These are phyloP conservation scores for Melieria picta DNA, from an alignment of 2,888 invertebrate genomes.

Conservation along the genomic window DNA sequence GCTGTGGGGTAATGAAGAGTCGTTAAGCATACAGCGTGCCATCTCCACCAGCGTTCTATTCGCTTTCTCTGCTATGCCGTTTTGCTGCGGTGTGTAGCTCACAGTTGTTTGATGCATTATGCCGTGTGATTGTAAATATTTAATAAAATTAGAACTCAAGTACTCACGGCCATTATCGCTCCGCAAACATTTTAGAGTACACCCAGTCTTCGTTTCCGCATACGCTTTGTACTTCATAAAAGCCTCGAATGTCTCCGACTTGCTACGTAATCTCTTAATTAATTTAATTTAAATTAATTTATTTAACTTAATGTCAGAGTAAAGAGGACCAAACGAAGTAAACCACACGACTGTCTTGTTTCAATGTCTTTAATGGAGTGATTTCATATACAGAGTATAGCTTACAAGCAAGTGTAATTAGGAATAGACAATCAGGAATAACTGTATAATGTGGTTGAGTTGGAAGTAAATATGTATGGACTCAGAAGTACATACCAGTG, in stretches of 20 bases:
- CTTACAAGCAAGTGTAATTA: too few species aligned
- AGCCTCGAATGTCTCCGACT: conserved; percentile 14
- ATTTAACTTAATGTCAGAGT: too few species aligned
- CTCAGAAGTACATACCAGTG: too few species aligned
- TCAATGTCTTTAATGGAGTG: too few species aligned
- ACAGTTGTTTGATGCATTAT: conserved; percentile 23
- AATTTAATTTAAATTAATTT: too few species aligned
- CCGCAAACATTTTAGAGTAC: conserved; percentile 28
- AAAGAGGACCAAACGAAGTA: too few species aligned
- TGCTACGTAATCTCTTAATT: too few species aligned
- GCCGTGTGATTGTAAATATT: conserved; percentile 7
- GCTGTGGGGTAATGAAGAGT: conserved; percentile 43
- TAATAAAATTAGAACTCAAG: conserved; percentile 26
- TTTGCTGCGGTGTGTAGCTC: conserved; percentile 34
- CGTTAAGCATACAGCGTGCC: conserved; percentile 47
- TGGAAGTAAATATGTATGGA: too few species aligned
- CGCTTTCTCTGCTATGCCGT: conserved; percentile 26
- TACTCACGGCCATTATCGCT: conserved; percentile 38
- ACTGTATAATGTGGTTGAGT: too few species aligned
- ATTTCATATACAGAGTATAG: too few species aligned
- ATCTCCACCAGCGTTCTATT: conserved; percentile 40
- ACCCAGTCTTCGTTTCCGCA: conserved; percentile 22
- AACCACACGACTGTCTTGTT: too few species aligned
- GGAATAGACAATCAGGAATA: too few species aligned
- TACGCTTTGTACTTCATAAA: conserved; percentile 27